Conservation (phyloP, 2,888 invertebrate species). For the Coleophora flavipennella region DNA sequence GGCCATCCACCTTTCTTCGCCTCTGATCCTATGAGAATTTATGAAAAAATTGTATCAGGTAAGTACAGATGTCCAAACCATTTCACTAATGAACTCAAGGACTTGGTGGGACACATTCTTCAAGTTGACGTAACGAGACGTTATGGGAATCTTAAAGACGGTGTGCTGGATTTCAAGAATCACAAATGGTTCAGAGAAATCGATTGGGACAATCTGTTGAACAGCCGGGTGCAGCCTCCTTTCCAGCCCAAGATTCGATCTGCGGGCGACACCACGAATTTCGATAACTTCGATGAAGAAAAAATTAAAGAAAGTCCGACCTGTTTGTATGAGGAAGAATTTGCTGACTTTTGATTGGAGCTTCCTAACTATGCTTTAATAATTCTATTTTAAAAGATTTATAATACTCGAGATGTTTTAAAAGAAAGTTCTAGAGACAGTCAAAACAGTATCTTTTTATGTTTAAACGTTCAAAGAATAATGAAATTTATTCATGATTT, state of each 20-base stretch:
- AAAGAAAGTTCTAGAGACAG: too few species aligned
- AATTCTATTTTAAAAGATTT: too few species aligned
- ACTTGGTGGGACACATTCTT: conserved; percentile 84
- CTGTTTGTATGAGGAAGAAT: conserved; percentile 76
- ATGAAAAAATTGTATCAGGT: conserved; percentile 93
- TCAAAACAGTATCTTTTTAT: too few species aligned
- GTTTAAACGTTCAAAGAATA: too few species aligned
- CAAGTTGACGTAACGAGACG: conserved; percentile 74
- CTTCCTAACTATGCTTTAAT: too few species aligned
- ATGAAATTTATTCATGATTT: too few species aligned
- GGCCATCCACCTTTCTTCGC: conserved; percentile 96
- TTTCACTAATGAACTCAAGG: conserved; percentile 85
- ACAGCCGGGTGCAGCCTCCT: conserved; percentile 78
- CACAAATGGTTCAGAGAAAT: conserved; percentile 92
- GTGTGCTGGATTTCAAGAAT: conserved; percentile 90
- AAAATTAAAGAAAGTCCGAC: conserved; percentile 61
- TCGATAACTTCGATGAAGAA: conserved; percentile 75
- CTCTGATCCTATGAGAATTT: conserved; percentile 94
- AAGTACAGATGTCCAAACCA: conserved; percentile 88
- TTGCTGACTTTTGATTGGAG: conserved; percentile 74
- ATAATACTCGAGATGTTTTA: too few species aligned
- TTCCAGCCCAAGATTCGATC: conserved; percentile 74
- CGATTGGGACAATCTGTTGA: conserved; percentile 90
- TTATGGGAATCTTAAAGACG: conserved; percentile 91
- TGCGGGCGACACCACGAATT: conserved; percentile 80